Percentiles rank a stretch among this genome's conserved stretches.
These are phyloP conservation scores for Ptyas mucosa DNA, from an alignment of 2,113 vertebrate species.

Conservation along the genomic window DNA sequence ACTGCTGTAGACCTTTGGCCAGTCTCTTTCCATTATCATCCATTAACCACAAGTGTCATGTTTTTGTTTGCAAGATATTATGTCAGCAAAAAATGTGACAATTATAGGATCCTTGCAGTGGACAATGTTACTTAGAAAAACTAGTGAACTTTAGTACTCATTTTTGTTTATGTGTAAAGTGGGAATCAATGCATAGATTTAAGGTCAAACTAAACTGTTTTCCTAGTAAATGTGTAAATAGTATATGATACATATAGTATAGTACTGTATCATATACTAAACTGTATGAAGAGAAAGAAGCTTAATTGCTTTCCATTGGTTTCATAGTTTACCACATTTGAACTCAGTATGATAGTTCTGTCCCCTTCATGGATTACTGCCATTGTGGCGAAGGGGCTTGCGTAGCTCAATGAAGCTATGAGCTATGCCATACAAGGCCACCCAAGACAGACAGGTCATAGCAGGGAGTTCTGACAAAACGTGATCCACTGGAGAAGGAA, in stretches of 20 bases:
- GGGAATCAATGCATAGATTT: not conserved
- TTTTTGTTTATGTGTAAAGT: not conserved
- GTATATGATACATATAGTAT: not conserved
- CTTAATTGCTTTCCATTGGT: too few species aligned
- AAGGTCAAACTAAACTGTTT: not conserved
- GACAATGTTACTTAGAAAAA: not conserved
- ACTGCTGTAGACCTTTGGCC: conserved; percentile 9
- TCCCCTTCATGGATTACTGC: too few species aligned
- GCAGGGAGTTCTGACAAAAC: too few species aligned
- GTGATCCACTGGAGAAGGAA: too few species aligned
- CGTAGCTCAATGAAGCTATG: too few species aligned
- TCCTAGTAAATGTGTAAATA: not conserved
- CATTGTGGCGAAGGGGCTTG: too few species aligned
- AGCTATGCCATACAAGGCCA: too few species aligned
- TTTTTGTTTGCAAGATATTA: not conserved
- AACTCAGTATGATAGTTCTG: not conserved
- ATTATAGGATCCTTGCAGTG: not conserved
- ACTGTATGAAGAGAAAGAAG: not conserved
- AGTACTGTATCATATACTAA: not conserved
- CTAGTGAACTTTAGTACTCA: not conserved
- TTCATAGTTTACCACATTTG: not conserved
- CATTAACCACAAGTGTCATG: not conserved
- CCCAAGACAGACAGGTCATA: too few species aligned
- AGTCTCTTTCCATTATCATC: not conserved
- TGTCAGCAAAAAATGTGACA: not conserved